These are phyloP conservation scores for Scaptomyza reducta DNA, from an alignment of 2,888 invertebrate species.

Conservation along the genomic window DNA sequence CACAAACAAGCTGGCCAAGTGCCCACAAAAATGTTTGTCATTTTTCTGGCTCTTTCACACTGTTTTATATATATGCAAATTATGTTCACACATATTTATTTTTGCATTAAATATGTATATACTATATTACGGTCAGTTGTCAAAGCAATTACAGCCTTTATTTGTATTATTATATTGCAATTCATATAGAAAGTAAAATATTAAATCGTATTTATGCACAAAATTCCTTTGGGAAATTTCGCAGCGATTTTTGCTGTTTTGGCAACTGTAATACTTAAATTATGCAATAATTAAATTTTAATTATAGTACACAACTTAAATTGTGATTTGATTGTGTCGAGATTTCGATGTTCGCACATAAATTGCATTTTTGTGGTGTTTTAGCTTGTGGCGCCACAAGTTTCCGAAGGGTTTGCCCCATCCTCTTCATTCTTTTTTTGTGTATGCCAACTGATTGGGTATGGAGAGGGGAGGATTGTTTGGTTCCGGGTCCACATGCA, in stretches of 20 bases:
- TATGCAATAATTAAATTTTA: conserved; percentile 68
- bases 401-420: conserved; percentile 11
- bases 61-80: background rate
- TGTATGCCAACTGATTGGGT: conserved; percentile 1
- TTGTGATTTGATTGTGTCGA: conserved; percentile 65
- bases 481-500: conserved; percentile 55
- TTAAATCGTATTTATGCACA: background rate
- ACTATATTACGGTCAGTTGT: conserved; percentile 2
- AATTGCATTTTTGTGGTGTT: conserved; percentile 65
- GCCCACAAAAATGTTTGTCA: conserved; percentile 1
- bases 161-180: background rate
- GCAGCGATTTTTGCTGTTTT: background rate
- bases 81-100: conserved; percentile 32
- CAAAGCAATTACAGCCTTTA: background rate
- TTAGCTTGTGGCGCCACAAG: conserved; percentile 5
- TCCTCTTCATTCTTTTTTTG: background rate
- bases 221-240: conserved; percentile 4
- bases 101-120: conserved; percentile 18
- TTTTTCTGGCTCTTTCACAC: background rate
- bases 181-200: background rate
- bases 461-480: background rate
- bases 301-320: conserved; percentile 62
- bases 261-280: no score
- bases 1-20: conserved; percentile 7
- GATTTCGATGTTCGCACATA: conserved; percentile 49